These are phyloP conservation scores for Phataginus tricuspis DNA, from an alignment of 2,797 vertebrate genomes.

Conservation along the genomic window DNA sequence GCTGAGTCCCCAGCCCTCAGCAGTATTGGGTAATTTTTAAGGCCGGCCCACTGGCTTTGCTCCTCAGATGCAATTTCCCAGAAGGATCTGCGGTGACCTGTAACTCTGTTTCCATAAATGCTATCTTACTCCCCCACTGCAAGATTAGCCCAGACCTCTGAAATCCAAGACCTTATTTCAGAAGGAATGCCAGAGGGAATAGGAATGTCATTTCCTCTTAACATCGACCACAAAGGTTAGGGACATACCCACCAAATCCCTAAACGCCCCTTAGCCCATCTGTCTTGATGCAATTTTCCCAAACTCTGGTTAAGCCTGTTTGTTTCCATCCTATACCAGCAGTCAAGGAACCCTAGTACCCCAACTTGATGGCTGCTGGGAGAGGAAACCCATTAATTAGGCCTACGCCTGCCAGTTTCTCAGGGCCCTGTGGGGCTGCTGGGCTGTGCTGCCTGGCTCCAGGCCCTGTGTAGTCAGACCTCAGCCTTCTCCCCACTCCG, in stretches of 20 bases:
- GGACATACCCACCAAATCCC: background rate
- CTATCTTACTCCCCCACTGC: too few species aligned
- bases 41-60: background rate
- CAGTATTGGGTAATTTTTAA: background rate
- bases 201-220: background rate
- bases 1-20: background rate
- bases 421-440: background rate
- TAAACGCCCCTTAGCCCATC: background rate
- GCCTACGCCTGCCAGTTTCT: background rate
- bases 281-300: conserved; percentile 26
- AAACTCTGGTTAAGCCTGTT: background rate
- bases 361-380: background rate
- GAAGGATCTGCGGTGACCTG: background rate
- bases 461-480: background rate
- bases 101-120: background rate
- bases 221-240: background rate
- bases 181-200: background rate
- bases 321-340: background rate
- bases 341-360: background rate
- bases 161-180: background rate
- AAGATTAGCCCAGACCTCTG: background rate
- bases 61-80: background rate
- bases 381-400: background rate
- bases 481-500: background rate
- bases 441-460: background rate